phyloP scores from a whole-genome alignment of 2,888 invertebrate species.

The Mamestra brassicae region DNA sequence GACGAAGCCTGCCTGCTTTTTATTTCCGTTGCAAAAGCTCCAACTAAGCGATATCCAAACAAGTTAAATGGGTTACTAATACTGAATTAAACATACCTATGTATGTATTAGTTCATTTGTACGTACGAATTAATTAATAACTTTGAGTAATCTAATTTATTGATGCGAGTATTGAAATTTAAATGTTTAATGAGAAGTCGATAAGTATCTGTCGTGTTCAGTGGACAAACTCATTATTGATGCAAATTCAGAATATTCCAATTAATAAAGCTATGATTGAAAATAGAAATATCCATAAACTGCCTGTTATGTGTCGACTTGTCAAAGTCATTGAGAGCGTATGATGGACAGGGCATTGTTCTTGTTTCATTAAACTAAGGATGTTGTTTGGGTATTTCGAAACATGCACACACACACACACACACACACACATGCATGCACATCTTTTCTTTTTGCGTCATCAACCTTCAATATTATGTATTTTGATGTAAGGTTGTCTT shows the following conservation, averaged over 20 bases:
- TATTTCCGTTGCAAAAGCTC: too few relatives aligned
- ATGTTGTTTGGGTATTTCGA: neutral
- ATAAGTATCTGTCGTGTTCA: constrained; percentile 30
- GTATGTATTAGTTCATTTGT: neutral
- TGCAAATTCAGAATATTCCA: constrained; percentile 39
- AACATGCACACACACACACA: too few relatives aligned
- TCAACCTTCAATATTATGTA: too few relatives aligned
- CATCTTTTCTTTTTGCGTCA: too few relatives aligned
- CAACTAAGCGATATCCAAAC: neutral
- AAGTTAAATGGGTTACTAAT: too few relatives aligned
- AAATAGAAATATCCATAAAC: constrained; percentile 30
- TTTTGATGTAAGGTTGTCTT: too few relatives aligned
- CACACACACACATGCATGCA: too few relatives aligned
- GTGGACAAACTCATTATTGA: constrained; percentile 42
- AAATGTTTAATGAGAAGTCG: constrained; percentile 46
- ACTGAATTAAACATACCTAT: too few relatives aligned
- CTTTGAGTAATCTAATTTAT: constrained; percentile 10
- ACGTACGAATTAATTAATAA: constrained; percentile 2
- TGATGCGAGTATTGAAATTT: constrained; percentile 23
- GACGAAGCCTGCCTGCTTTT: too few relatives aligned
- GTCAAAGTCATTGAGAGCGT: constrained; percentile 1
- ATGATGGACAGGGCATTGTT: neutral
- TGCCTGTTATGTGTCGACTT: neutral
- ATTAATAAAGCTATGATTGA: constrained; percentile 22
- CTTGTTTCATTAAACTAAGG: neutral